Conservation (phyloP, 2,797 vertebrate species). For the Coregonus sp. region DNA sequence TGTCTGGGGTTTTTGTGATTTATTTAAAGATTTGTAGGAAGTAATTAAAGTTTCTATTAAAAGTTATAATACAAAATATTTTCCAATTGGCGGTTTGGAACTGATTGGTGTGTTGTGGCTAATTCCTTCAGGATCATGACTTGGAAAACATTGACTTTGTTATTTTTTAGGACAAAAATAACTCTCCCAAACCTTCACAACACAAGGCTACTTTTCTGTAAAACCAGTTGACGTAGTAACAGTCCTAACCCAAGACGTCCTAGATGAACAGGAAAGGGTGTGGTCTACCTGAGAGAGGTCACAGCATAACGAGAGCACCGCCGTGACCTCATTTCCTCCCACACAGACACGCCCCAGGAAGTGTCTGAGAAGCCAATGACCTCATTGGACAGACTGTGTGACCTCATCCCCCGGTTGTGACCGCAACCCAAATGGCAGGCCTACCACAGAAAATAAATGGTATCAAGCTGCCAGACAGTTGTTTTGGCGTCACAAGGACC, state of each 20-base stretch:
- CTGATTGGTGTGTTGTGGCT: neutral
- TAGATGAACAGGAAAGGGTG: neutral
- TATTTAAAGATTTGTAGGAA: neutral
- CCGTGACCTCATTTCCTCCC: neutral
- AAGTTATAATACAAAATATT: neutral
- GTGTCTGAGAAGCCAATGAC: conserved; percentile 19
- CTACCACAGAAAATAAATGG: neutral
- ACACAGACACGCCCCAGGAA: conserved; percentile 2
- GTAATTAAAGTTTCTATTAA: neutral
- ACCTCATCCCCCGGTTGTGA: neutral
- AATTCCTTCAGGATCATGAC: neutral
- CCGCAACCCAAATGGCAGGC: neutral
- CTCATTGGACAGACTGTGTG: conserved; percentile 13
- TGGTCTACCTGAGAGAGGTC: neutral
- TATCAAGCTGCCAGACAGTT: neutral
- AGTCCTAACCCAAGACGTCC: neutral
- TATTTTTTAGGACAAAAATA: neutral
- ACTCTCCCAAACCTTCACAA: no score
- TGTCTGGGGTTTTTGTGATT: neutral
- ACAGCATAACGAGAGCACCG: neutral
- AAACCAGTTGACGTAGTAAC: neutral
- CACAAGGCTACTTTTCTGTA: neutral
- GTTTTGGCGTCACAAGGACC: neutral
- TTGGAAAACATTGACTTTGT: neutral
- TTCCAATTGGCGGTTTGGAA: neutral